These are phyloP conservation scores for Lota lota DNA, from an alignment of 2,113 vertebrate species.

Conservation along the genomic window DNA sequence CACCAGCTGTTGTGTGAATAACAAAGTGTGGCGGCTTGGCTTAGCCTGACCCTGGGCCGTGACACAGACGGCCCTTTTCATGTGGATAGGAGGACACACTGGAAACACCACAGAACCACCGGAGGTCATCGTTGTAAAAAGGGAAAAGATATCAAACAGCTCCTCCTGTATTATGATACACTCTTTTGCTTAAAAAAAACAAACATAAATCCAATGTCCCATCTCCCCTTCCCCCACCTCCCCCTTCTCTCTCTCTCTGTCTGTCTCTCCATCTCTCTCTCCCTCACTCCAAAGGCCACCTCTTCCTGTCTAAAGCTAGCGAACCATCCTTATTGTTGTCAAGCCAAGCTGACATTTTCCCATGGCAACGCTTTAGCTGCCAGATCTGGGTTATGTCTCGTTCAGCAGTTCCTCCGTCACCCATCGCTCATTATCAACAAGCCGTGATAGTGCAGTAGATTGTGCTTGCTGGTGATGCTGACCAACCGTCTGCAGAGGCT, in stretches of 20 bases:
- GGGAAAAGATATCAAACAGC: constrained; percentile 52
- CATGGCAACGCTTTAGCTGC: constrained; percentile 43
- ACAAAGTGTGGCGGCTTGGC: too few species aligned
- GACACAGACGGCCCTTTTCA: constrained; percentile 62
- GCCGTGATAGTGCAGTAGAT: constrained; percentile 59
- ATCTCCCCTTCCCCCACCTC: constrained; percentile 9
- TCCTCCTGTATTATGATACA: constrained; percentile 68
- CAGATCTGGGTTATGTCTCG: constrained; percentile 66
- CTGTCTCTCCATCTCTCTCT: too few species aligned
- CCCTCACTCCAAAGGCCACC: constrained; percentile 17
- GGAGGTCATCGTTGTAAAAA: constrained; percentile 60
- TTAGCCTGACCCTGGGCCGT: constrained; percentile 46
- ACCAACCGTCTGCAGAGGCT: constrained; percentile 9
- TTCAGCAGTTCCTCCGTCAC: constrained; percentile 71
- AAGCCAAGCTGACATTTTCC: constrained; percentile 28
- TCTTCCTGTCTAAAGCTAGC: constrained; percentile 53
- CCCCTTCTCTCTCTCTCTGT: neutral
- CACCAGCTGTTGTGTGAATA: too few species aligned
- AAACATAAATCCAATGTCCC: constrained; percentile 13
- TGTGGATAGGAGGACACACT: constrained; percentile 65
- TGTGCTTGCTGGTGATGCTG: constrained; percentile 22
- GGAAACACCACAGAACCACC: constrained; percentile 72
- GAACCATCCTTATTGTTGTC: constrained; percentile 43
- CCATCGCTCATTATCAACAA: constrained; percentile 57
- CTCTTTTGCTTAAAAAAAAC: constrained; percentile 38